A percentile compares a stretch with the other conserved stretches of the same genome.
Evolutionary conservation across 2,113 vertebrate genomes (phyloP).

Genomic region (Cheirogaleus medius): DNA sequence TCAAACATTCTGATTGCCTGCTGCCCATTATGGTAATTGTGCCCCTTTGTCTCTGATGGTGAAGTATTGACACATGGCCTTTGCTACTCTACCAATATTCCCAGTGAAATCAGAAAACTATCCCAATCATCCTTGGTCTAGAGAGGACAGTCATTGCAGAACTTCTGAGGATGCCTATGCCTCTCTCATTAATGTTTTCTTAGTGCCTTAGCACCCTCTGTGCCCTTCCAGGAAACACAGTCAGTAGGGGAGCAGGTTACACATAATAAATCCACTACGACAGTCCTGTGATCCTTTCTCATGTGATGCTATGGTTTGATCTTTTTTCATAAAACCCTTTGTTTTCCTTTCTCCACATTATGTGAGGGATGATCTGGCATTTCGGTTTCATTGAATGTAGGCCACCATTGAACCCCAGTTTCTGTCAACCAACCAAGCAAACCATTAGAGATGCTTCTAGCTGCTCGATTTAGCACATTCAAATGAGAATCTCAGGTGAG

Average conservation of each 20-base stretch:
- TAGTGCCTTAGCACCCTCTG: background rate
- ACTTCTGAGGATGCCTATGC: background rate
- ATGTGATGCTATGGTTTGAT: background rate
- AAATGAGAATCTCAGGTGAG: background rate
- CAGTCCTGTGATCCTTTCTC: background rate
- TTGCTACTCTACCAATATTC: background rate
- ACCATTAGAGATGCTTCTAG: background rate
- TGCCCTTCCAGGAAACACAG: background rate
- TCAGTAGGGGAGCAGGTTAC: background rate
- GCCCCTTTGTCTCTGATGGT: background rate
- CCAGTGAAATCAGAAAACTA: background rate
- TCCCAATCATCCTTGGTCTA: background rate
- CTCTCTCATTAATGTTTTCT: background rate
- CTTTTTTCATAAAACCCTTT: background rate
- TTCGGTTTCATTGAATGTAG: background rate
- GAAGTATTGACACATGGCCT: background rate
- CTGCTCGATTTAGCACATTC: background rate
- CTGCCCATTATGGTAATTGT: background rate
- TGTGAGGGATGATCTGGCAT: background rate
- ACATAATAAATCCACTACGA: background rate
- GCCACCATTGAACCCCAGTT: background rate
- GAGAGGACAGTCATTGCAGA: background rate
- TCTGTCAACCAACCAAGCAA: background rate
- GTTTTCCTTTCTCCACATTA: background rate
- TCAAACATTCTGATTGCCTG: background rate